phyloP scores from a whole-genome alignment of 2,888 invertebrate genomes.

The Onchidella celtica region DNA sequence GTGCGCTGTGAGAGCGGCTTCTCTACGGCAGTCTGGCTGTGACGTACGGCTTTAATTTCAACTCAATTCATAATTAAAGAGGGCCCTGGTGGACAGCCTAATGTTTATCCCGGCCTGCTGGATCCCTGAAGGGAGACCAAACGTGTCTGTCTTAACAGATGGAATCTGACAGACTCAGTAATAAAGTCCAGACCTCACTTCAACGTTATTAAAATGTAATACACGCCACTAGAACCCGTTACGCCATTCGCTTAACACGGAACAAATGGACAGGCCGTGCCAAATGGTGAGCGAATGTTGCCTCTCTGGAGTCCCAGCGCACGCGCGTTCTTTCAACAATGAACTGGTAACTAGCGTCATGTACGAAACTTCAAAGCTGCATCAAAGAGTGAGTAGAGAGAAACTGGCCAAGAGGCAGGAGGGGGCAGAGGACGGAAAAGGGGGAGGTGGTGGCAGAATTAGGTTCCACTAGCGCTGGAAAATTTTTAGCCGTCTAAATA shows the following conservation, averaged over 20 bases:
- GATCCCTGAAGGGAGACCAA: not conserved
- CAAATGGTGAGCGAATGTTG: not conserved
- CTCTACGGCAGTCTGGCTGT: not conserved
- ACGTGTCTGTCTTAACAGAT: not conserved
- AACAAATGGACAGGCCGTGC: not conserved
- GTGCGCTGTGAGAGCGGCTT: not conserved
- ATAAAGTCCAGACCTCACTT: not conserved
- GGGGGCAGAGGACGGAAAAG: no score
- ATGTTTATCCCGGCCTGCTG: not conserved
- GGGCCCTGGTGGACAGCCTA: not conserved
- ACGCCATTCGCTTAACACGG: not conserved
- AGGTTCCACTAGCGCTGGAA: no score
- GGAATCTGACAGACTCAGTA: not conserved
- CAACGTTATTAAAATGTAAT: not conserved
- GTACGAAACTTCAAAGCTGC: no score
- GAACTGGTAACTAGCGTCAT: no score
- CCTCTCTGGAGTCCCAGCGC: not conserved
- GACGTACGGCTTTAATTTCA: not conserved
- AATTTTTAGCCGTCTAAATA: no score
- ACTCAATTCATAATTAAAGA: not conserved
- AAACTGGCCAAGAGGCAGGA: no score
- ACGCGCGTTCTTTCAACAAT: no score
- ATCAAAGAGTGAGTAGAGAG: no score
- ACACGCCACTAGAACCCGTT: not conserved
- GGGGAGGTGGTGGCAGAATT: no score